These are phyloP conservation scores for Tachuris rubrigastra DNA, from an alignment of 2,113 vertebrate species.

Conservation along the genomic window DNA sequence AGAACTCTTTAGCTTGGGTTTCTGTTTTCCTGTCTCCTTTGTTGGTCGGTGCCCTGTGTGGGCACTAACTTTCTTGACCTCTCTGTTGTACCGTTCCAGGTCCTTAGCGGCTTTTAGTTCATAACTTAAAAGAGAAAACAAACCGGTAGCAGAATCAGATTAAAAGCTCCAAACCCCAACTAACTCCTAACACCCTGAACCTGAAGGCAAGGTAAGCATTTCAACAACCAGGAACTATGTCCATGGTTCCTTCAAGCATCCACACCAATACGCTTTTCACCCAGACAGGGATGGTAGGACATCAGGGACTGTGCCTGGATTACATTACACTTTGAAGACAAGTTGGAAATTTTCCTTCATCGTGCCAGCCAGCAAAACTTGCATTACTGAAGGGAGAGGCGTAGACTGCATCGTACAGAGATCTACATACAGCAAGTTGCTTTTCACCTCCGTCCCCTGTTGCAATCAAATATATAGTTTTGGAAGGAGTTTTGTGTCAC, in stretches of 20 bases:
- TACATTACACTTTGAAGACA: neutral
- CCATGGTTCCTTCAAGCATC: neutral
- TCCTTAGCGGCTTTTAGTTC: conserved; percentile 87
- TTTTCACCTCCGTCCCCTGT: neutral
- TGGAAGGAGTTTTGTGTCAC: neutral
- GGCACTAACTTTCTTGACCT: conserved; percentile 73
- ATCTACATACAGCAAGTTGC: neutral
- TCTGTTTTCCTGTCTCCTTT: conserved; percentile 70
- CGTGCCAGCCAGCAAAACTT: neutral
- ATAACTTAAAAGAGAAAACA: conserved; percentile 75
- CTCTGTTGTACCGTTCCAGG: conserved; percentile 78
- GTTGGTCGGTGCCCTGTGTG: conserved; percentile 16
- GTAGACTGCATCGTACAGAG: neutral
- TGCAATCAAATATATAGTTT: neutral
- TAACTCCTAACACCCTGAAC: neutral
- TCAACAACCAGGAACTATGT: neutral
- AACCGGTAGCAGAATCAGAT: neutral
- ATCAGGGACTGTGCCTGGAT: too few species aligned
- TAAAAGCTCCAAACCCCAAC: neutral
- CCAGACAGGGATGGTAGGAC: accelerated
- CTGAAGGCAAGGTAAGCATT: neutral
- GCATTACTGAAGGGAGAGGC: neutral
- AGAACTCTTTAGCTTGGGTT: conserved; percentile 78
- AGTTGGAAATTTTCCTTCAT: neutral
- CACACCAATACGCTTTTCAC: neutral